Percentiles rank a stretch among this genome's conserved stretches.
These are phyloP conservation scores for Drosophila putrida DNA, from an alignment of 2,888 invertebrate genomes.

Conservation along the genomic window DNA sequence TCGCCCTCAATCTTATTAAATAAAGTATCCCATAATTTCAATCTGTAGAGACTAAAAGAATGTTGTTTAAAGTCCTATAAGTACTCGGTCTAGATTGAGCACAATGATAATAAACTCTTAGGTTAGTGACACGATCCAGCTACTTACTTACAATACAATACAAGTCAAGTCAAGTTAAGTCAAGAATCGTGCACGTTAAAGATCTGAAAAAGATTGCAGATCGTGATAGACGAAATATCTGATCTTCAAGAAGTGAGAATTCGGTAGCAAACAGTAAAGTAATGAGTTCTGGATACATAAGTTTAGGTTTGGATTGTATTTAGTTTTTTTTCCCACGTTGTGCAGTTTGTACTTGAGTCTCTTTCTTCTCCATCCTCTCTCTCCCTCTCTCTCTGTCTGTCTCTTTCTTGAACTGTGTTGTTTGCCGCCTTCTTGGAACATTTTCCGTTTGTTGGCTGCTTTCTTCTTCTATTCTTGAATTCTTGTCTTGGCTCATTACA, in stretches of 20 bases:
- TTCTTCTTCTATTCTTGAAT: neutral
- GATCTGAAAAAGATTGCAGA: conserved; percentile 5
- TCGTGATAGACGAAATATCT: conserved; percentile 11
- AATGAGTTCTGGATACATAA: conserved; percentile 20
- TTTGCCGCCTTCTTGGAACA: conserved; percentile 12
- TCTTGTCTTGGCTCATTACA: conserved; percentile 10
- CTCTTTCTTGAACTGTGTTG: neutral
- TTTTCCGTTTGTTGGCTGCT: neutral
- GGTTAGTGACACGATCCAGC: conserved; percentile 16
- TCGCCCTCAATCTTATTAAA: neutral
- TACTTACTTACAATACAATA: neutral
- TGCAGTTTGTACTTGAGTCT: conserved; percentile 8
- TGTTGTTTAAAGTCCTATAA: neutral
- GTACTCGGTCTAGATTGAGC: neutral
- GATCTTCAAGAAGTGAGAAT: conserved; percentile 10
- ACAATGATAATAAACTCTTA: conserved; percentile 8
- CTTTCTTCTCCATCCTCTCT: neutral
- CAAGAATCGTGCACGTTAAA: conserved; percentile 23
- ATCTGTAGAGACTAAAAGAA: neutral
- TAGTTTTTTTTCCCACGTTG: conserved; percentile 34
- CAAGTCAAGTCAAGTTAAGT: too few species aligned
- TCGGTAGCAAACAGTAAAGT: conserved; percentile 13
- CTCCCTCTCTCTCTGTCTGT: neutral
- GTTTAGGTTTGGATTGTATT: conserved; percentile 4
- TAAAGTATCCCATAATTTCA: neutral